Conservation (phyloP, 1,140 invertebrate species). For the Cydia splendana region DNA sequence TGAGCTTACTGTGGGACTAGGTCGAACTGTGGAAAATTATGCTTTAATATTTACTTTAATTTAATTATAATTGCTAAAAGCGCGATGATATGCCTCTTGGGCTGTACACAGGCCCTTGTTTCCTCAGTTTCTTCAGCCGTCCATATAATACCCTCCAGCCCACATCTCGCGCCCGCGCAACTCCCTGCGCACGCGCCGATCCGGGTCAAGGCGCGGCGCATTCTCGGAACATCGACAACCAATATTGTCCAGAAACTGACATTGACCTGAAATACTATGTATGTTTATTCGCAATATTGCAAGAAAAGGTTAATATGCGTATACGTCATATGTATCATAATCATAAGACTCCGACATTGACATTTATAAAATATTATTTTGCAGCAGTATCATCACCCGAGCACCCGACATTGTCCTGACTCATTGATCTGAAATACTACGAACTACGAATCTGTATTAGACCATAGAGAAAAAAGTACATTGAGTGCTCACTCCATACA, state of each 20-base stretch:
- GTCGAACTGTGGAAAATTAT: no score
- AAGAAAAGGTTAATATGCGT: not conserved
- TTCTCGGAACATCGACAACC: slow-evolving; percentile 2
- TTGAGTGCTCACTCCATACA: no score
- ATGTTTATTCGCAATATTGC: not conserved
- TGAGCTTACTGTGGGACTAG: no score
- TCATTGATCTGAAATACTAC: no score
- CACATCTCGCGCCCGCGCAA: not conserved
- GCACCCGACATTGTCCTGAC: no score
- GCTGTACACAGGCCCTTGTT: not conserved
- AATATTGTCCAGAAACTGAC: not conserved
- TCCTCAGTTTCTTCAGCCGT: slow-evolving; percentile 8
- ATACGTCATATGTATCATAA: not conserved
- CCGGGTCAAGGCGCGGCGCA: slow-evolving; percentile 16
- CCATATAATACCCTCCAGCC: not conserved
- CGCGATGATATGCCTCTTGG: no score
- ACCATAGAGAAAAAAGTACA: no score
- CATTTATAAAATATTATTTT: no score
- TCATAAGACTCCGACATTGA: not conserved
- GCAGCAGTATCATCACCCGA: no score
- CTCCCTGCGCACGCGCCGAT: not conserved
- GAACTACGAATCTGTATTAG: no score
- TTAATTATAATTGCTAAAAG: no score
- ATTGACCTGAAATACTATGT: slow-evolving; percentile 2
- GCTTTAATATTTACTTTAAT: no score